Percentiles rank a stretch among this genome's conserved stretches.
These are phyloP conservation scores for Leptinotarsa lineolata DNA, from an alignment of 1,140 invertebrate genomes.

Conservation along the genomic window DNA sequence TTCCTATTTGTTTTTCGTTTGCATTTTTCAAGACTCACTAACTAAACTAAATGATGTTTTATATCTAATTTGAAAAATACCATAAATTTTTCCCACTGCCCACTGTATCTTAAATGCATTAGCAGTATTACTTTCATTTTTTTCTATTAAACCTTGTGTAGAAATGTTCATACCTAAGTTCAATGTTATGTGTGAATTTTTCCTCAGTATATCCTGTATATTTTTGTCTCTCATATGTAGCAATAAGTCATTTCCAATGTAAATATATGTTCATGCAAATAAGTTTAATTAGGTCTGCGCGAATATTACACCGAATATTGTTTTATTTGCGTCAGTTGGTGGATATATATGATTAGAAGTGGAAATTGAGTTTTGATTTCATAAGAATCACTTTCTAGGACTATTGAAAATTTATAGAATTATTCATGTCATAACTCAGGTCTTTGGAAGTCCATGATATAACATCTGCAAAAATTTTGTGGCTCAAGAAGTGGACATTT, in stretches of 20 bases:
- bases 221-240: slow-evolving; percentile 4
- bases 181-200: neutral
- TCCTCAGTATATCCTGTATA: neutral
- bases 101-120: no score
- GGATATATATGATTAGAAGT: neutral
- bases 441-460: no score
- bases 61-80: no score
- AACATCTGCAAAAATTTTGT: no score
- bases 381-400: neutral
- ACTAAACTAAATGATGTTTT: no score
- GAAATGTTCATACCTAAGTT: neutral
- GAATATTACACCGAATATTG: neutral
- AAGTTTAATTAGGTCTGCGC: neutral
- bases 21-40: no score
- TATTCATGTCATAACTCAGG: no score
- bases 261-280: slow-evolving; percentile 4
- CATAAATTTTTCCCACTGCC: no score
- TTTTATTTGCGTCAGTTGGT: neutral
- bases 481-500: no score
- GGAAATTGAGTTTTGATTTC: neutral
- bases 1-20: no score
- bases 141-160: no score
- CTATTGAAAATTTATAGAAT: neutral
- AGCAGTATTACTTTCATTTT: no score
- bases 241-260: slow-evolving; percentile 6